Conservation (phyloP, 2,797 vertebrate genomes). For the Discoglossus pictus region DNA sequence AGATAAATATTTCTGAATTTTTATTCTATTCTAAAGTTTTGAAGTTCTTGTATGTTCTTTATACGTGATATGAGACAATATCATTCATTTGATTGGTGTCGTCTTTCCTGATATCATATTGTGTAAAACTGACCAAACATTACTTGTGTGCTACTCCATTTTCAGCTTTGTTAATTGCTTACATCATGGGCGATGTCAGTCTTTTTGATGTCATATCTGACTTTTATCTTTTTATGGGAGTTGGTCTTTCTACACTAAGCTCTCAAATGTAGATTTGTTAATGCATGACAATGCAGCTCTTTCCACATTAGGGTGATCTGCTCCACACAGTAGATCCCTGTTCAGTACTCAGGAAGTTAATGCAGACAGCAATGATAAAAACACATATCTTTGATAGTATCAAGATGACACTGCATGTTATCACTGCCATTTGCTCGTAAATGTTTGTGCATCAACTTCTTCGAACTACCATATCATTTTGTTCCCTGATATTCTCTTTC, state of each 20-base stretch:
- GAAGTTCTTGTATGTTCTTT: constrained; percentile 36
- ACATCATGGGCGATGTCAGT: background rate
- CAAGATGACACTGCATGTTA: constrained; percentile 35
- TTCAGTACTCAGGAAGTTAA: constrained; percentile 42
- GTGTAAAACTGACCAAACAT: constrained; percentile 23
- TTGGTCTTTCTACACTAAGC: constrained; percentile 19
- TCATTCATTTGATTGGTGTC: constrained; percentile 25
- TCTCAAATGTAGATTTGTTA: background rate
- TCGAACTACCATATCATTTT: background rate
- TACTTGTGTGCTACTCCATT: constrained; percentile 21
- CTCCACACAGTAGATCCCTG: constrained; percentile 15
- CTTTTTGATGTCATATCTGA: background rate
- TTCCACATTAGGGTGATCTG: constrained; percentile 24
- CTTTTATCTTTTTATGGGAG: constrained; percentile 14
- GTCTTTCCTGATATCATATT: constrained; percentile 36
- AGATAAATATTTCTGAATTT: constrained; percentile 20
- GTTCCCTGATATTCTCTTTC: no score
- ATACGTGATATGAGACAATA: constrained; percentile 33
- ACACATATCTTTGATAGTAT: constrained; percentile 21
- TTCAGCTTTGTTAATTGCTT: constrained; percentile 32
- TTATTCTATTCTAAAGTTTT: constrained; percentile 18
- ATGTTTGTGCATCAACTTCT: constrained; percentile 11
- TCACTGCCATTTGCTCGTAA: constrained; percentile 33
- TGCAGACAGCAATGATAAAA: constrained; percentile 24
- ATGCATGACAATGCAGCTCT: constrained; percentile 27